phyloP scores from a whole-genome alignment of 2,888 invertebrate species.

The Syrista parreyssii region DNA sequence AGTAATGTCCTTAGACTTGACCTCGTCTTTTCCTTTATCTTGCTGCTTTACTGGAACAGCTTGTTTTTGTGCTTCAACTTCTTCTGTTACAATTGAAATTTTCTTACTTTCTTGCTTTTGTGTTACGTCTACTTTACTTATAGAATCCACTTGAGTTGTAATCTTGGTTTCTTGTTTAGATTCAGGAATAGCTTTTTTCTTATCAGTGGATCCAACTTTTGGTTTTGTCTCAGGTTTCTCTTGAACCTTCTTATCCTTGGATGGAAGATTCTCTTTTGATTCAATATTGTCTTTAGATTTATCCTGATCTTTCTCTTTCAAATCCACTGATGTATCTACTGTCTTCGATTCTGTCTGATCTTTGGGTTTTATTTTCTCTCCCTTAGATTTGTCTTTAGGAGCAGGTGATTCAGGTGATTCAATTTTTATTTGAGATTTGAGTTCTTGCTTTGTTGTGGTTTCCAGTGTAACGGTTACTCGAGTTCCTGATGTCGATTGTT shows the following conservation, averaged over 20 bases:
- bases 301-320: neutral
- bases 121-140: neutral
- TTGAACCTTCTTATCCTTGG: constrained; percentile 7
- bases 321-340: neutral
- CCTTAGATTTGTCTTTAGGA: neutral
- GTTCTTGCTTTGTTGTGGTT: neutral
- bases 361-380: neutral
- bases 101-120: constrained; percentile 7
- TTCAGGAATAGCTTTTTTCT: neutral
- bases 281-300: neutral
- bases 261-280: neutral
- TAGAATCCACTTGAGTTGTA: neutral
- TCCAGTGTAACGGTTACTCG: neutral
- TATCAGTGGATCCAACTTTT: neutral
- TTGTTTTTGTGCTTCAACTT: constrained; percentile 36
- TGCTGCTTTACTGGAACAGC: constrained; percentile 23
- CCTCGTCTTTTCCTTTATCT: constrained; percentile 32
- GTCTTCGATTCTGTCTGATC: neutral
- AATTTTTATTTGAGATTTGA: neutral
- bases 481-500: neutral
- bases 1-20: constrained; percentile 26
- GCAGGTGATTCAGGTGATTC: neutral
- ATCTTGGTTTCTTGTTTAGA: neutral
- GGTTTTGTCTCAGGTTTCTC: neutral
- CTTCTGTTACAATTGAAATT: constrained; percentile 19